Conservation (phyloP, 2,888 invertebrate species). For the Aleiodes alternator region DNA sequence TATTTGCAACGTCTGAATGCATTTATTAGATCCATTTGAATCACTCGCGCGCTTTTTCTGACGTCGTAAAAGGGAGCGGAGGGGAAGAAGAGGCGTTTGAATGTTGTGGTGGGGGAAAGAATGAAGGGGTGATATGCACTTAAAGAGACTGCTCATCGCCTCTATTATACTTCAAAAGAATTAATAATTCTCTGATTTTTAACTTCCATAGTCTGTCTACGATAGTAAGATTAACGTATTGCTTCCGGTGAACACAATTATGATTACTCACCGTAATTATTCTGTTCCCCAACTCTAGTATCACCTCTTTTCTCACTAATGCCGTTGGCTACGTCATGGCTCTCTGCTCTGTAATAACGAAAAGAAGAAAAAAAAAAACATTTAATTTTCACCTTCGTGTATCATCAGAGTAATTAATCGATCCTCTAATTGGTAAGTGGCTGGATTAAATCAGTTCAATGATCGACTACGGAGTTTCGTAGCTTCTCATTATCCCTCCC, state of each 20-base stretch:
- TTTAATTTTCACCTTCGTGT: conserved; percentile 24
- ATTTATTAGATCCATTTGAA: too few species aligned
- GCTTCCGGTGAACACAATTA: conserved; percentile 1
- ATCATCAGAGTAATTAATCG: conserved; percentile 37
- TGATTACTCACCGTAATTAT: conserved; percentile 50
- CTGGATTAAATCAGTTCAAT: conserved; percentile 24
- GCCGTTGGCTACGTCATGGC: conserved; percentile 61
- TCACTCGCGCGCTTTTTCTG: too few species aligned
- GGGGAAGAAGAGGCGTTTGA: too few species aligned
- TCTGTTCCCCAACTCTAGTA: conserved; percentile 41
- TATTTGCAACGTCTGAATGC: too few species aligned
- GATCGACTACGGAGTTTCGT: background rate
- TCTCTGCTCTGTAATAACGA: conserved; percentile 59
- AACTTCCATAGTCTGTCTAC: background rate
- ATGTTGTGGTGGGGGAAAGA: too few species aligned
- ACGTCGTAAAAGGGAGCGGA: too few species aligned
- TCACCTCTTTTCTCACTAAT: conserved; percentile 55
- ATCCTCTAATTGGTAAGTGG: conserved; percentile 19
- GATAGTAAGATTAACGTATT: background rate
- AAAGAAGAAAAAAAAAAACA: conserved; percentile 22
- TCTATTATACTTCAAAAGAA: too few species aligned
- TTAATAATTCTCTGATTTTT: too few species aligned
- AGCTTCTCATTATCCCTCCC: too few species aligned
- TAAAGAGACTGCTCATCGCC: too few species aligned
- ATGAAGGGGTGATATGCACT: too few species aligned